Evolutionary conservation across 2,113 vertebrate genomes (phyloP).

Genomic region (Proterorhinus semilunaris): DNA sequence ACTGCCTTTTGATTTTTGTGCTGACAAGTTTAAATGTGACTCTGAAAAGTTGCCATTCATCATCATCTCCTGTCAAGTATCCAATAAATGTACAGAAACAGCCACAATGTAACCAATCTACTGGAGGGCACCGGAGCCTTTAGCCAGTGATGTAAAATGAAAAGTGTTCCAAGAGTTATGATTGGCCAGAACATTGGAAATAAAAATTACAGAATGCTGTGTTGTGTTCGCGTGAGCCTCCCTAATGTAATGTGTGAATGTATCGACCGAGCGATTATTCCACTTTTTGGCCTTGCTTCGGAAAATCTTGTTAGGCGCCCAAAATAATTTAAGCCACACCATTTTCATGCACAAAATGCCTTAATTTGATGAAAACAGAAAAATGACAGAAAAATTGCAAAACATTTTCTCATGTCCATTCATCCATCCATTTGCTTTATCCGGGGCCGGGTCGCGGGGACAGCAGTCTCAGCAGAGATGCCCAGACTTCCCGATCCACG

Average conservation of each 20-base stretch:
- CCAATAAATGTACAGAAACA: conserved; percentile 5
- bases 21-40: conserved; percentile 7
- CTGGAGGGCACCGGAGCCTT: background rate
- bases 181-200: background rate
- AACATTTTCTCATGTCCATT: too few species aligned
- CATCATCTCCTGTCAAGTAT: conserved; percentile 12
- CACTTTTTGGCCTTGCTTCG: too few species aligned
- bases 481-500: too few species aligned
- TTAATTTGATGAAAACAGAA: too few species aligned
- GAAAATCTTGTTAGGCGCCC: too few species aligned
- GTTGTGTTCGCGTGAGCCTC: background rate
- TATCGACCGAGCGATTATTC: too few species aligned
- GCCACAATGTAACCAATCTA: background rate
- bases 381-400: too few species aligned
- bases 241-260: background rate
- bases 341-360: too few species aligned
- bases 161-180: background rate
- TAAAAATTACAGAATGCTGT: background rate
- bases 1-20: conserved; percentile 5
- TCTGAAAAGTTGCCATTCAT: conserved; percentile 11
- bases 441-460: too few species aligned
- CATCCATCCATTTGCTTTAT: too few species aligned
- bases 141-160: background rate
- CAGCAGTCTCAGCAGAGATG: too few species aligned
- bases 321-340: too few species aligned